Conservation (phyloP, 1,140 invertebrate species). For the Drosophila leontia region DNA sequence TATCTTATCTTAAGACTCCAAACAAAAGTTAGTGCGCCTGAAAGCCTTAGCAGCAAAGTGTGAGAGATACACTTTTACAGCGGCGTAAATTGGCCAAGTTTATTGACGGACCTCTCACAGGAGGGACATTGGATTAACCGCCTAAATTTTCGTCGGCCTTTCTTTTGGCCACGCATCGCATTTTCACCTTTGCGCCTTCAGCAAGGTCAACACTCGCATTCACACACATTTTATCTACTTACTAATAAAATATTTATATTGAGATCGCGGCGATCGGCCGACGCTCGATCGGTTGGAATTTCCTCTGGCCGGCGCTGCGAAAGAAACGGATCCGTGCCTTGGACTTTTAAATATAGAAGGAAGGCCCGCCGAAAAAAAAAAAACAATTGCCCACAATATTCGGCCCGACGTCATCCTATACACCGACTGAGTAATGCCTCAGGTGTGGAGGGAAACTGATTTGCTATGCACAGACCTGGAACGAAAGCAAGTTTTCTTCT, state of each 20-base stretch:
- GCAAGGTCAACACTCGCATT: constrained; percentile 67
- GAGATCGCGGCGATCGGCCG: constrained; percentile 52
- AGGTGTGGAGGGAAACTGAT: constrained; percentile 39
- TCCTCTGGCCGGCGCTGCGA: constrained; percentile 33
- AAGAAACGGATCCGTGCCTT: constrained; percentile 58
- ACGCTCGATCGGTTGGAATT: constrained; percentile 56
- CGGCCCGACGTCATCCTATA: constrained; percentile 51
- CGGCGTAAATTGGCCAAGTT: constrained; percentile 61
- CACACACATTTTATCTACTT: constrained; percentile 73
- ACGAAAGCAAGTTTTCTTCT: constrained; percentile 36
- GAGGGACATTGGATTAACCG: constrained; percentile 32
- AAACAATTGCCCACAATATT: constrained; percentile 51
- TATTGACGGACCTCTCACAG: constrained; percentile 36
- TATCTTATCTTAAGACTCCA: constrained; percentile 35
- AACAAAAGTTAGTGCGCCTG: constrained; percentile 3
- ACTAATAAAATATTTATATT: constrained; percentile 80
- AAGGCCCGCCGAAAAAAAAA: constrained; percentile 55
- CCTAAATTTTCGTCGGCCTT: constrained; percentile 17
- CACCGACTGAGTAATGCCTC: constrained; percentile 39
- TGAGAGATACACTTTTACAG: constrained; percentile 37
- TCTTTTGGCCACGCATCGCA: constrained; percentile 35
- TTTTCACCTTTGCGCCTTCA: constrained; percentile 71
- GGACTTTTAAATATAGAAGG: constrained; percentile 76
- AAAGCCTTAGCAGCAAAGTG: background rate
- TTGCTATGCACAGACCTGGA: constrained; percentile 43